A percentile compares a stretch with the other conserved stretches of the same genome.
Evolutionary conservation across 2,113 vertebrate species (phyloP).

Genomic region (Oncorhynchus kisutch): DNA sequence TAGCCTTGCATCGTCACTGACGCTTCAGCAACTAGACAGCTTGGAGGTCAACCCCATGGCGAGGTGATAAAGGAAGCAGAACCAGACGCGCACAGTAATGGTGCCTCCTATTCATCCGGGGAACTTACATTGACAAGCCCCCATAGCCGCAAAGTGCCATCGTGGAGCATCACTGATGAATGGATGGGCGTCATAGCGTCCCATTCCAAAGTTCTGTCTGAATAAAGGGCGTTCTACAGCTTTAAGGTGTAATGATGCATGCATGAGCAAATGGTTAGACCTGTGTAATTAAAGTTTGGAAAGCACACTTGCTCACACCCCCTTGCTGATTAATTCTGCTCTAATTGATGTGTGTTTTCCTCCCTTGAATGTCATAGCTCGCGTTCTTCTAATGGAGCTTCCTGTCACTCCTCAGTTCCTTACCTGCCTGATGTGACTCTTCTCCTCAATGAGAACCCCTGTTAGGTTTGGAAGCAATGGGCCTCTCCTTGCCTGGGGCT

Average conservation of each 20-base stretch:
- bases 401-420: background rate
- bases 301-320: background rate
- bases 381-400: background rate
- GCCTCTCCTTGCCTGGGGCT: background rate
- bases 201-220: background rate
- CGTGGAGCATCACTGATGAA: background rate
- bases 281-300: slow-evolving; percentile 15
- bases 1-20: background rate
- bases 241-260: background rate
- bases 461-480: background rate
- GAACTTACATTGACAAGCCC: background rate
- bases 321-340: background rate
- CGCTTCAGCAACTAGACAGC: background rate
- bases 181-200: background rate
- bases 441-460: background rate
- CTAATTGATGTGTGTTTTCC: background rate
- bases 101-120: background rate
- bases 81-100: background rate
- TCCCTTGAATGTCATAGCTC: slow-evolving; percentile 1
- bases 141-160: background rate
- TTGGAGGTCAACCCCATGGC: background rate
- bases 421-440: background rate
- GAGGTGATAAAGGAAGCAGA: background rate
- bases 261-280: background rate
- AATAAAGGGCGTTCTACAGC: background rate